Conservation (phyloP, 2,888 invertebrate species). For the Pyrgus malvae region DNA sequence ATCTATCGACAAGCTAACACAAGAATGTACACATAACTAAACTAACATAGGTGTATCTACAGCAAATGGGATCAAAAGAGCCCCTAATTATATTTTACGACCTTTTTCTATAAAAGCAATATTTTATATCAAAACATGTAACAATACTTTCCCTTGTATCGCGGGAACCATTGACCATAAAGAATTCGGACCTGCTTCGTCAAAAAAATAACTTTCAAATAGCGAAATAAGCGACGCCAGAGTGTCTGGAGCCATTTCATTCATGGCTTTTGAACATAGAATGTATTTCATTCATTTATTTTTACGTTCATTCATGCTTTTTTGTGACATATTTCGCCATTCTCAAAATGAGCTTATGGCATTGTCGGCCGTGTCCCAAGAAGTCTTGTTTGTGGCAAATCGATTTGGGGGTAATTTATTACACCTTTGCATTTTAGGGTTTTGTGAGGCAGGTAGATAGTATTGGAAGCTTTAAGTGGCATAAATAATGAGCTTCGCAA, state of each 20-base stretch:
- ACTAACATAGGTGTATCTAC: slow-evolving; percentile 8
- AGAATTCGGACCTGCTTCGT: neutral
- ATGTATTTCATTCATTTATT: slow-evolving; percentile 32
- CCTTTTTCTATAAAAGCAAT: slow-evolving; percentile 5
- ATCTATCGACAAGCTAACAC: neutral
- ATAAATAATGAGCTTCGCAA: slow-evolving; percentile 21
- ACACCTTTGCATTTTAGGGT: slow-evolving; percentile 29
- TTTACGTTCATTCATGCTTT: slow-evolving; percentile 39
- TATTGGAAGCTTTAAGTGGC: slow-evolving; percentile 20
- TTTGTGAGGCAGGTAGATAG: slow-evolving; percentile 31
- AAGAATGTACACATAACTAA: neutral
- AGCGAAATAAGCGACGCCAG: slow-evolving; percentile 53
- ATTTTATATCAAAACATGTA: slow-evolving; percentile 20
- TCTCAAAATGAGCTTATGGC: slow-evolving; percentile 38
- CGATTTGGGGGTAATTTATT: slow-evolving; percentile 48
- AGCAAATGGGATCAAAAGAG: slow-evolving; percentile 9
- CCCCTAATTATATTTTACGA: slow-evolving; percentile 18
- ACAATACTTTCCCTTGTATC: slow-evolving; percentile 22
- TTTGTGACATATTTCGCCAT: slow-evolving; percentile 37
- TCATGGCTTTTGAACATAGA: slow-evolving; percentile 14
- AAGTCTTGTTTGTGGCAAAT: slow-evolving; percentile 48
- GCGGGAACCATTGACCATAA: slow-evolving; percentile 8
- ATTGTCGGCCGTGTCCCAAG: slow-evolving; percentile 37
- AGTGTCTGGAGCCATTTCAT: slow-evolving; percentile 45
- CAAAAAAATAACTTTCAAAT: slow-evolving; percentile 39